Evolutionary conservation across 2,888 invertebrate species (phyloP).

Genomic region (Eremobia ochroleuca): DNA sequence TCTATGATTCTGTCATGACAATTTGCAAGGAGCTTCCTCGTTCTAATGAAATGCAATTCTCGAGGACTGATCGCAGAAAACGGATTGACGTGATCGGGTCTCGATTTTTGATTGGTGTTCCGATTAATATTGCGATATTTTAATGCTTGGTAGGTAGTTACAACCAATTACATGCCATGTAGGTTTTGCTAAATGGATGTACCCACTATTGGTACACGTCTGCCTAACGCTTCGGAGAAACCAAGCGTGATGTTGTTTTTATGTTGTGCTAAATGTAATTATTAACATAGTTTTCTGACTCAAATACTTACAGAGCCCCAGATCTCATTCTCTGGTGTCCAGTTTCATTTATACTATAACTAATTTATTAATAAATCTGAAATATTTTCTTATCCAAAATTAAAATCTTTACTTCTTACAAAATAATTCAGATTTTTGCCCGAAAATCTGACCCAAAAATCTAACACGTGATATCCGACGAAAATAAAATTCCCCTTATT

Average conservation of each 20-base stretch:
- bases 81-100: conserved; percentile 40
- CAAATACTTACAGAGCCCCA: background rate
- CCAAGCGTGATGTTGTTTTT: background rate
- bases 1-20: conserved; percentile 46
- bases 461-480: conserved; percentile 23
- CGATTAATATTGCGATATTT: conserved; percentile 6
- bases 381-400: background rate
- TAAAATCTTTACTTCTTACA: conserved; percentile 1
- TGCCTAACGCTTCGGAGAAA: background rate
- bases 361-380: background rate
- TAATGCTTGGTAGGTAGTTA: background rate
- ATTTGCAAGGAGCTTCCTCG: conserved; percentile 32
- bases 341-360: background rate
- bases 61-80: conserved; percentile 50
- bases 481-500: conserved; percentile 17
- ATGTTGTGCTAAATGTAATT: background rate
- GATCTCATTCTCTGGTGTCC: background rate
- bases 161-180: background rate
- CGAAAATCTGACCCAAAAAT: conserved; percentile 21
- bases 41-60: conserved; percentile 54
- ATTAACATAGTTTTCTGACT: background rate
- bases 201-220: background rate
- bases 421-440: conserved; percentile 17
- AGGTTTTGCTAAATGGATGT: background rate
- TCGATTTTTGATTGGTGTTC: conserved; percentile 31